Evolutionary conservation across 2,797 vertebrate species (phyloP).

Genomic region (Leucoraja ocellata): DNA sequence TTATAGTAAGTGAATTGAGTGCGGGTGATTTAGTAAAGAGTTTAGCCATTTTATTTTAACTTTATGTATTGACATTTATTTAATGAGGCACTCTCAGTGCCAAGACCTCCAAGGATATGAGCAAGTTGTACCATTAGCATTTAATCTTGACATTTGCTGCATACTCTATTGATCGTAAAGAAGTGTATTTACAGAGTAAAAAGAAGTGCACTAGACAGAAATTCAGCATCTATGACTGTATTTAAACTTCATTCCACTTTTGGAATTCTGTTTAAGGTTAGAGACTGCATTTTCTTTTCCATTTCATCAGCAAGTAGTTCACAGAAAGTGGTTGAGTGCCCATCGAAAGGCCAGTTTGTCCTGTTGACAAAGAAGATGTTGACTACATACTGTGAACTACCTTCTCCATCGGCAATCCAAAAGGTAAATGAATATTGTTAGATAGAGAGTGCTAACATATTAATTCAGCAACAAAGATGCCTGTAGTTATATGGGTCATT

Average conservation of each 20-base stretch:
- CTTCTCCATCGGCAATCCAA: neutral
- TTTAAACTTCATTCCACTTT: neutral
- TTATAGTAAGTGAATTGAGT: neutral
- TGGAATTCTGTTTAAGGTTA: neutral
- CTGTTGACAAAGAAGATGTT: neutral
- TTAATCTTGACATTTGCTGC: neutral
- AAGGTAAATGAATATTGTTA: neutral
- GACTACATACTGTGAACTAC: neutral
- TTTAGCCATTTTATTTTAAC: neutral
- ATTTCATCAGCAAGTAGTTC: neutral
- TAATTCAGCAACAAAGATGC: neutral
- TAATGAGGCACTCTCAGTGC: neutral
- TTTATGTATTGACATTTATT: conserved; percentile 1
- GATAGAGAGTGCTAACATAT: neutral
- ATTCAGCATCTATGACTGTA: neutral
- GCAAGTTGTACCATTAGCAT: neutral
- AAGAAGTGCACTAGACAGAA: neutral
- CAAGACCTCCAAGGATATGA: neutral
- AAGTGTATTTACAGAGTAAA: neutral
- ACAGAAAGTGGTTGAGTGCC: neutral
- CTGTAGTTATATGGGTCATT: no score
- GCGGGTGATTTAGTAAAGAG: neutral
- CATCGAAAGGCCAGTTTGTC: neutral
- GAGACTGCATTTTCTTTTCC: neutral
- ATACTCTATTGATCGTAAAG: neutral